These are phyloP conservation scores for Grammomys surdaster DNA, from an alignment of 2,113 vertebrate species.

Conservation along the genomic window DNA sequence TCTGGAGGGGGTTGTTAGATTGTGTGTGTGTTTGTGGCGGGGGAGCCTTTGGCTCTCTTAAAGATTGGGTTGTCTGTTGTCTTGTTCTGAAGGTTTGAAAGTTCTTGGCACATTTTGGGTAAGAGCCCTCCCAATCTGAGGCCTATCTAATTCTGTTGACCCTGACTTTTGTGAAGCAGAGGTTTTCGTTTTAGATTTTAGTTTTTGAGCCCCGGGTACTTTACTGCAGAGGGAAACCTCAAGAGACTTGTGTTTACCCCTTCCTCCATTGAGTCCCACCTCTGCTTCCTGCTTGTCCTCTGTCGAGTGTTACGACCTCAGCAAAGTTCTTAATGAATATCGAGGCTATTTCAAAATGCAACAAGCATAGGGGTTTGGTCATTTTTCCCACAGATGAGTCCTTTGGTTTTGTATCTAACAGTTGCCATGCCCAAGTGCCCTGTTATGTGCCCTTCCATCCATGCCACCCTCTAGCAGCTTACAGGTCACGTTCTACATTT, in stretches of 20 bases:
- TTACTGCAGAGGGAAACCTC: neutral
- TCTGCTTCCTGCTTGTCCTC: neutral
- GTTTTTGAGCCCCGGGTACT: neutral
- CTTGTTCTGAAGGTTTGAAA: neutral
- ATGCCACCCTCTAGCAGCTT: neutral
- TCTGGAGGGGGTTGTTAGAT: neutral
- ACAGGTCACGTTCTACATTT: neutral
- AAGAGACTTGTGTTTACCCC: neutral
- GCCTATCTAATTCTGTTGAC: slow-evolving; percentile 12
- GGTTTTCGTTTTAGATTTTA: neutral
- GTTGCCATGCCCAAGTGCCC: neutral
- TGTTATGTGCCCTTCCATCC: neutral
- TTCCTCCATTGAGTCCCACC: neutral
- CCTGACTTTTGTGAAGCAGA: slow-evolving; percentile 4
- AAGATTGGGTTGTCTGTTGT: neutral
- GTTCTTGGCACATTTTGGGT: neutral
- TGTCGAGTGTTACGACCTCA: neutral
- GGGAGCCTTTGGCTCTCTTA: neutral
- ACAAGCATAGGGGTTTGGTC: neutral
- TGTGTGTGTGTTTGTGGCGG: neutral
- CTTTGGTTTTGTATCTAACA: neutral
- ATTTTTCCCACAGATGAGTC: neutral
- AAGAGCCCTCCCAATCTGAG: neutral
- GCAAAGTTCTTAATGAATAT: neutral
- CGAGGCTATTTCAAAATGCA: neutral